A percentile compares a stretch with the other conserved stretches of the same genome.
Conservation (phyloP, 2,113 vertebrate genomes). For the Potamarius usumacintae region DNA sequence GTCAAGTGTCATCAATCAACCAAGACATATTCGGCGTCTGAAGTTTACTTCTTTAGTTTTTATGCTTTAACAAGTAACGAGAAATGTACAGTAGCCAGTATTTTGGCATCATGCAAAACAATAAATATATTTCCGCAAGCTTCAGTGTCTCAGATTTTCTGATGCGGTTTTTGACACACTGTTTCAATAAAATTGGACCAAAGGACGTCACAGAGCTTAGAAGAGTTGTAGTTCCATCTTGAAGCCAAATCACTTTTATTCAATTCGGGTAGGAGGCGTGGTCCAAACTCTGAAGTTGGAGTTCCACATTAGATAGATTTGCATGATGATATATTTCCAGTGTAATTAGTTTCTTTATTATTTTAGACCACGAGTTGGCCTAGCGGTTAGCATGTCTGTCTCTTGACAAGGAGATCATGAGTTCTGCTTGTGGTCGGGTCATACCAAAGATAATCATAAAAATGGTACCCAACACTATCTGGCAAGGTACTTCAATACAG, state of each 20-base stretch:
- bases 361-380: too few relatives aligned
- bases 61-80: not conserved
- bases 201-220: not conserved
- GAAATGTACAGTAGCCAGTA: not conserved
- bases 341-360: too few relatives aligned
- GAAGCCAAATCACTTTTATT: not conserved
- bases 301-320: not conserved
- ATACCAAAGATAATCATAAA: too few relatives aligned
- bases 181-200: not conserved
- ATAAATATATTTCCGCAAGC: not conserved
- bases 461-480: too few relatives aligned
- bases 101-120: not conserved
- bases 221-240: not conserved
- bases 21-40: not conserved
- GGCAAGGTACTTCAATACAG: too few relatives aligned
- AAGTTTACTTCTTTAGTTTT: not conserved
- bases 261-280: not conserved
- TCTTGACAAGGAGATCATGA: too few relatives aligned
- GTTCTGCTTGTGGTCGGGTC: too few relatives aligned
- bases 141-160: not conserved
- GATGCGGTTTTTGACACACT: not conserved
- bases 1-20: not conserved
- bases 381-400: too few relatives aligned
- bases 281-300: not conserved
- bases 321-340: not conserved